Base-by-base conservation (phyloP, 2,888 invertebrate species). In the Ormyrus rosae region DNA sequence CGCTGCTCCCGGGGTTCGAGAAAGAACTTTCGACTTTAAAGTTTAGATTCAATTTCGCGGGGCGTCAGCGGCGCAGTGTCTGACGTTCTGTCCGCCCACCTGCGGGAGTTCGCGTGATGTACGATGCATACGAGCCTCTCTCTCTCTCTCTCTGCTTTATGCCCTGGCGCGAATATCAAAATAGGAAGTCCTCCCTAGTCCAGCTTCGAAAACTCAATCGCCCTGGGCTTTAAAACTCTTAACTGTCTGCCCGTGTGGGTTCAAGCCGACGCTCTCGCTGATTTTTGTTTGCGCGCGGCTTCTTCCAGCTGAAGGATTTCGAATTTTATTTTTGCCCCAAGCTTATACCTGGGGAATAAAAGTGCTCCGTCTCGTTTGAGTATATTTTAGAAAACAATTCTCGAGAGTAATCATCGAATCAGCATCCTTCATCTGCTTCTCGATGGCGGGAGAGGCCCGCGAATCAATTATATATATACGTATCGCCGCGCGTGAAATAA, bases 41-140 rank as follows among this genome's bases (percentile, higher is more conserved):
- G 88, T 89, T 90, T 90, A 87, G 89, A 90, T 90, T 90, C 90
- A 90, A 90, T 90, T 90, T 90, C 87, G 88, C 87, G 86, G 88
- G 89, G 89, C 90, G 89, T 89, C 89, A 89, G 87, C 84, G 85
- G 10, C 79, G 71, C 81, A 34, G 34, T 34, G 84, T 81, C 88
- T 89, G 90, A 90, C 89, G 87, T 88, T 85, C 85, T 86, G 90
- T 90, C 90, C 90, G 90, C 90, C 90, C 90, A 90, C 90, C 83
- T 84, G 84, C 80, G 71, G 78, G 81, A 75, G 80, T 75, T 81
- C 73, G 63, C 34, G 65, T 85, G 84, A 85, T 84, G 80, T 83
- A 84, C 83, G 84, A 83, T 48, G 19, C 68, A 34, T 34, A 34
- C 34, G 3, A 34, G 34, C 34, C 34, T 34, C 34, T 34, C 19